These are phyloP conservation scores for Baronia brevicornis DNA, from an alignment of 2,888 invertebrate genomes.

Conservation along the genomic window DNA sequence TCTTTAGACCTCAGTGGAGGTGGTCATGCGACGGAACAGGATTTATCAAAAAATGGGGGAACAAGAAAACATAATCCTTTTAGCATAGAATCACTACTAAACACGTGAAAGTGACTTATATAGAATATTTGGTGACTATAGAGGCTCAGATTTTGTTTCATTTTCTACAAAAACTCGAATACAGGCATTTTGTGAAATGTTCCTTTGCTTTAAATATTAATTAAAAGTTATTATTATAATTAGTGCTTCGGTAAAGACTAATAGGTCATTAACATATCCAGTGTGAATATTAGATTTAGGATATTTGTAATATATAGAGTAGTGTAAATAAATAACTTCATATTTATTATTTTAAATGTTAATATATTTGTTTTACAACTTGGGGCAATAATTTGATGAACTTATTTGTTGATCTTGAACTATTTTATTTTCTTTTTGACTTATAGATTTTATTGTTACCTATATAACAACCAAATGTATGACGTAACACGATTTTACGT, in stretches of 20 bases:
- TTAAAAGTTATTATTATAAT: constrained; percentile 42
- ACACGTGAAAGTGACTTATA: constrained; percentile 76
- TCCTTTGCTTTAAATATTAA: constrained; percentile 47
- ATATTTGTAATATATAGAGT: constrained; percentile 64
- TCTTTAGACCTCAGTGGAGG: constrained; percentile 66
- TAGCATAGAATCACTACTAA: constrained; percentile 91
- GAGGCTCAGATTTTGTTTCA: constrained; percentile 43
- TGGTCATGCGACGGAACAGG: constrained; percentile 59
- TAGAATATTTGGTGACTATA: constrained; percentile 33
- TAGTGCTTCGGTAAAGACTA: constrained; percentile 63
- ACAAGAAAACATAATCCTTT: constrained; percentile 86
- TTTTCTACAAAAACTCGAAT: constrained; percentile 17
- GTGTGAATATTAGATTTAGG: constrained; percentile 66
- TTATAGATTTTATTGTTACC: constrained; percentile 46
- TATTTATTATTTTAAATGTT: constrained; percentile 30
- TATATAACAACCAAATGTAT: no score
- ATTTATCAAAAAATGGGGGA: constrained; percentile 70
- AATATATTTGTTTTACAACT: constrained; percentile 25
- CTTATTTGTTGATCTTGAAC: constrained; percentile 50
- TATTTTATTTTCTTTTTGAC: constrained; percentile 49
- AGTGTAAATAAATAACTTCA: constrained; percentile 52
- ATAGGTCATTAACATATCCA: constrained; percentile 64
- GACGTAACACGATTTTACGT: no score
- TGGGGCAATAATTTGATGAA: constrained; percentile 62
- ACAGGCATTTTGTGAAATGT: constrained; percentile 45